Base-by-base conservation (phyloP, 1,140 invertebrate genomes). In the Tenebrio molitor region DNA sequence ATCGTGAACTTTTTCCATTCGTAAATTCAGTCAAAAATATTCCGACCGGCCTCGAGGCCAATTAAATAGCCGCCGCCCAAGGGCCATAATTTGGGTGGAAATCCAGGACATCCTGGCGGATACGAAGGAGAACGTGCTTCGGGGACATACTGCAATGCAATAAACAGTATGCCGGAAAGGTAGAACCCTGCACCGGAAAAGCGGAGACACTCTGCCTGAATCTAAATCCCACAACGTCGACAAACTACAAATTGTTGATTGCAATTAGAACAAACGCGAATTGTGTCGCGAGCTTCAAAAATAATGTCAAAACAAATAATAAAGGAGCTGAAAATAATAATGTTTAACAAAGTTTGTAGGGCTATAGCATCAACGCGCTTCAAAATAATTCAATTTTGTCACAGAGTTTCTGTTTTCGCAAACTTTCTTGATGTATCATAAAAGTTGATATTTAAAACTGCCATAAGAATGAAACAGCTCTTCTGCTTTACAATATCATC, bases 341-440 rank as follows among this genome's bases (percentile, higher is more conserved):
- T 58, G 19, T 58, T 58, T 58, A 58, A 58, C 21, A 58, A 58
- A 58, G 50, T 58, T 58, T 58, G n/a, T 15, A 14, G 19, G 23
- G 50, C 23, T 12, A 14, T 29, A 58, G 23, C 50, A 58, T 58
- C 50, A 58, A 58, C 21, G 15, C 50, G 50, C 50, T 58, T 58
- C 50, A 58, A 58, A 58, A 58, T 58, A 58, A 58, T 25, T 58
- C 50, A 58, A 29, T 58, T 58, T 58, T 58, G 50, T 58, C 50
- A 58, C 16, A 19, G 50, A 58, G 50, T 58, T 58, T 29, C 23
- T 25, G 10, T 58, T 58, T 17, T n/a, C 25, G 15, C 21, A 12
- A 58, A 58, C 50, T 58, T 58, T 58, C n/a, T 10, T 12, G 23
- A 58, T 58, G 23, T 58, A 58, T 58, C 50, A 58, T 58, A 58